Base-by-base conservation (phyloP, 2,113 vertebrate species). In the Peucedramus taeniatus region DNA sequence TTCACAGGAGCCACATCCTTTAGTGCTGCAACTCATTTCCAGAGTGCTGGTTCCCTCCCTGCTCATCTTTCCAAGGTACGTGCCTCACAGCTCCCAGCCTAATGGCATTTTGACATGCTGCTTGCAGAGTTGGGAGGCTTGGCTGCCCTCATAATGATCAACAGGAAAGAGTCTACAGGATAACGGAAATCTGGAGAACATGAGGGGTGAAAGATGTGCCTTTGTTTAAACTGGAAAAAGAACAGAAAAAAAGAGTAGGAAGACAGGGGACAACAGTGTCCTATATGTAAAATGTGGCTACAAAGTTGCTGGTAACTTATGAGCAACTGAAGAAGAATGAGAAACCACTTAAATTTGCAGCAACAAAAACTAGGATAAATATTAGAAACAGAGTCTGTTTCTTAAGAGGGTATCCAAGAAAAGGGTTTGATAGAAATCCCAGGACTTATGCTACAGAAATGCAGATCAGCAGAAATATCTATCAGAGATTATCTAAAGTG, bases 111-210 rank as follows among this genome's bases (percentile, higher is more conserved):
- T 87, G 60, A 72, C 37, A 23, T 53, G 84, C 65, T 87, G 69
- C 45, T 93, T 81, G 45, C 57, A 83, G 79, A 69, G 63, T 16
- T 56, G 61, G 51, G 80, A 81, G 92, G 59, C 47, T 65, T 80
- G 80, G 39, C 79, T 96, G 78, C 47, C 30, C 42, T 95, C 30
- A 11, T 35, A 70, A 28, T 49, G 64, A 92, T 94, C 39, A 63
- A 63, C 56, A 92, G 56, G 83, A 93, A 90, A 51, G 64, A 93
- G 60, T 50, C 72, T 66, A 78, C 1, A 10, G 89, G 80, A 71
- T 83, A 92, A 83, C 1, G 3, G 71, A 94, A 92, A 93, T 90
- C 86, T 83, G 93, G 86, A 90, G 90, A 90, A 78, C 76, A 94
- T 54, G 76, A 88, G 42, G 37, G 16, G 16, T 83, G 42, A 92